Conservation (phyloP, 2,797 vertebrate genomes). For the Syngnathus rostellatus region DNA sequence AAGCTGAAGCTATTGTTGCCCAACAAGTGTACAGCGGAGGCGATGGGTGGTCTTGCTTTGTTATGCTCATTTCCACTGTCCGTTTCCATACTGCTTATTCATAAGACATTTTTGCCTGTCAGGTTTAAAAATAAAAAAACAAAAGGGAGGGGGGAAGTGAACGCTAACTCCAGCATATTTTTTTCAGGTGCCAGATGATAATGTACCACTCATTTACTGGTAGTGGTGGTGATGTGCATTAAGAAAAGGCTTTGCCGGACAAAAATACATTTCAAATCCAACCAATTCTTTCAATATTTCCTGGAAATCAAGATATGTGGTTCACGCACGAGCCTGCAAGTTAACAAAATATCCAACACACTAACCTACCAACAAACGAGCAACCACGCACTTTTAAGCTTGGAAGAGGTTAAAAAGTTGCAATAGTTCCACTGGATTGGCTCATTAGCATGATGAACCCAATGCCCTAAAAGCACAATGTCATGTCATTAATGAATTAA, state of each 20-base stretch:
- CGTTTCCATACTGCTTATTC: conserved; percentile 7
- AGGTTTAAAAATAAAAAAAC: not conserved
- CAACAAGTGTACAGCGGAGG: not conserved
- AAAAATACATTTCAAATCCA: not conserved
- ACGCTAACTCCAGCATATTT: not conserved
- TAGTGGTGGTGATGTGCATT: not conserved
- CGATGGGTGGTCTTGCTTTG: conserved; percentile 10
- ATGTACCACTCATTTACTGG: not conserved
- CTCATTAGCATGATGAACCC: not conserved
- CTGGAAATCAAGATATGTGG: not conserved
- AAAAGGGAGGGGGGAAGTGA: not conserved
- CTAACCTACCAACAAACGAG: not conserved
- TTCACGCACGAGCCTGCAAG: not conserved
- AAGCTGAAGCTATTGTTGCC: not conserved
- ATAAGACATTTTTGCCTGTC: not conserved
- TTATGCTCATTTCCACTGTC: conserved; percentile 7
- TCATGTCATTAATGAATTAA: not conserved
- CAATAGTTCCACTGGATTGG: not conserved
- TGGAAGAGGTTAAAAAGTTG: not conserved
- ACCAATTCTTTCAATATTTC: not conserved
- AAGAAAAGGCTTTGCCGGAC: not conserved
- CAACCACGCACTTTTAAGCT: not conserved
- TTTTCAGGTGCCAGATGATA: not conserved
- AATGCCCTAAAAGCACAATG: not conserved
- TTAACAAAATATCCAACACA: not conserved